Base-by-base conservation (phyloP, 2,113 vertebrate species). In the Salvelinus alpinus region DNA sequence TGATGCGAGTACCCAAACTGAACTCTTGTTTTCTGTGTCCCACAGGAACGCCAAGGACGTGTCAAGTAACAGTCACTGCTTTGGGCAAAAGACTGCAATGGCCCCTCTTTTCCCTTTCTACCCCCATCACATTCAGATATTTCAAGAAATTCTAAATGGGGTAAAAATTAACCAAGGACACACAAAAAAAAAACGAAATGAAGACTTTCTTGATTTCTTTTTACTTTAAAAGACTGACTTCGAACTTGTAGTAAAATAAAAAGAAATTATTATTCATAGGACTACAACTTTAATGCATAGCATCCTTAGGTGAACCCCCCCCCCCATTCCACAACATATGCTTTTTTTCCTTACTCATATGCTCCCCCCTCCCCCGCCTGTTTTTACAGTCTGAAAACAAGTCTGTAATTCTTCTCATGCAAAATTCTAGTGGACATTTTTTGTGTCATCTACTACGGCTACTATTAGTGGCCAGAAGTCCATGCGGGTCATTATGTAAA, bases 201-300 rank as follows among this genome's bases (percentile, higher is more conserved):
- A 96, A 97, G 95, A 97, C 96, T 95, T 94, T 95, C 88, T 94
- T 95, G 94, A 96, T 96, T 96, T 96, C 90, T 95, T 95, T 94
- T 95, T 95, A 97, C 95, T 96, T 96, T 90, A 94, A 54, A 94
- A 94, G 92, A 96, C 94, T 95, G 90, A 94, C 94, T 94, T 93
- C 85, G 94, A 94, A 95, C 94, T 95, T 93, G 89, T 95, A 95
- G 95, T 95, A 95, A 94, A 92, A 91, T 85, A 85, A 88, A 93
- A 94, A 91, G 88, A 84, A 95, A 93, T 93, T 88, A 95, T 92
- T 94, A 94, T 93, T 92, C 95, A 96, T 96, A 97, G 95, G 95
- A 98, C 95, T 95, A 92, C 92, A 94, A 93, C 85, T 92, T 91
- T 93, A 95, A 44, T 93, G 90, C 95, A 95, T 97, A 97, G 96